Conservation (phyloP, 2,113 vertebrate genomes). For the Arothron firmamentum region DNA sequence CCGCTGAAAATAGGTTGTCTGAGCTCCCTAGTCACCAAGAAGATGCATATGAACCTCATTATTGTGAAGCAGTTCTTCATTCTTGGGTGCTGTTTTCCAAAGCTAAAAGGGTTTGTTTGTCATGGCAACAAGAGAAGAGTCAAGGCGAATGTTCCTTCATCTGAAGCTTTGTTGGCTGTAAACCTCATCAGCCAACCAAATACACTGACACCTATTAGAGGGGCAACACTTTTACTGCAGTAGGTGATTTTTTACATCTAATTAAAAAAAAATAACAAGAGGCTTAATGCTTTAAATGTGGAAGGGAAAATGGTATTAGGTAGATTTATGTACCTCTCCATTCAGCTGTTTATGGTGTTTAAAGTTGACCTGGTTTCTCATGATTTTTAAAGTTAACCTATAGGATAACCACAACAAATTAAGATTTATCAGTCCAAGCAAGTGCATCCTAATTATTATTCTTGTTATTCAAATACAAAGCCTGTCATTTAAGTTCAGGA, state of each 20-base stretch:
- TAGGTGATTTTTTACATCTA: conserved; percentile 9
- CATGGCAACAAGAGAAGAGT: conserved; percentile 23
- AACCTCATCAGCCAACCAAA: conserved; percentile 37
- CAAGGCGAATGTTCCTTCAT: conserved; percentile 15
- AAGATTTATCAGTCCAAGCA: too few species aligned
- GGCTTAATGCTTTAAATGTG: conserved; percentile 2
- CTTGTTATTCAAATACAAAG: too few species aligned
- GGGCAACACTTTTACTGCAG: conserved; percentile 6
- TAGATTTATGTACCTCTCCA: neutral
- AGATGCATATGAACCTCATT: too few species aligned
- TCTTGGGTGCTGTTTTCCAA: neutral
- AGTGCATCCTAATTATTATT: too few species aligned
- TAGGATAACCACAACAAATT: too few species aligned
- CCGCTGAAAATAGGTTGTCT: too few species aligned
- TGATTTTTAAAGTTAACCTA: neutral
- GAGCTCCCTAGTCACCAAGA: too few species aligned
- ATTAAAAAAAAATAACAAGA: conserved; percentile 4
- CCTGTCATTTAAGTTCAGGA: too few species aligned
- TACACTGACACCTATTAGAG: conserved; percentile 35
- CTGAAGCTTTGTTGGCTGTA: conserved; percentile 32
- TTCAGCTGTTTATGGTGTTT: neutral
- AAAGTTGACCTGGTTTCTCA: neutral
- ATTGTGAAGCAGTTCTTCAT: neutral
- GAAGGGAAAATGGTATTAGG: neutral
- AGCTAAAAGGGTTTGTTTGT: conserved; percentile 14